Percentiles rank a stretch among this genome's conserved stretches.
These are phyloP conservation scores for Heliconius erato DNA, from an alignment of 2,888 invertebrate genomes.

Conservation along the genomic window DNA sequence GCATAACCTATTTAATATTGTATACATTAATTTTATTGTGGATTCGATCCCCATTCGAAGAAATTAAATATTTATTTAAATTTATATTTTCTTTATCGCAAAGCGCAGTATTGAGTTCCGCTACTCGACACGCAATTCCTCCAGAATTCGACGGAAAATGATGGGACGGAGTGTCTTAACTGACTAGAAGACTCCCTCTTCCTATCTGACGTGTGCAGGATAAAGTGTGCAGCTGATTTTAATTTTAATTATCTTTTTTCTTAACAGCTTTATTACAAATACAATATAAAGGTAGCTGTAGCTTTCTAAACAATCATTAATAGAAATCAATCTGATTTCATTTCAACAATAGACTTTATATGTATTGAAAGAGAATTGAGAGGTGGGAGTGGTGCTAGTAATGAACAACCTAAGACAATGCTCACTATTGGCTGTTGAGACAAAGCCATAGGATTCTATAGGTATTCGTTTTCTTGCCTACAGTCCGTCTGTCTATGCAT, in stretches of 20 bases:
- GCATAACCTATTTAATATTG: too few relatives aligned
- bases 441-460: slow-evolving; percentile 64
- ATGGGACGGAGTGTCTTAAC: too few relatives aligned
- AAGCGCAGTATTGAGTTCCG: too few relatives aligned
- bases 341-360: slow-evolving; percentile 44
- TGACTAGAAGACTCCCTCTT: too few relatives aligned
- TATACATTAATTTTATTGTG: too few relatives aligned
- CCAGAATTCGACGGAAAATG: too few relatives aligned
- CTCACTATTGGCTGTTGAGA: slow-evolving; percentile 60
- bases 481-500: not conserved
- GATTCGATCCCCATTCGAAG: too few relatives aligned
- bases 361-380: slow-evolving; percentile 39
- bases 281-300: not conserved
- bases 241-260: not conserved
- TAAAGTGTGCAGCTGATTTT: too few relatives aligned
- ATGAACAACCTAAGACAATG: slow-evolving; percentile 55
- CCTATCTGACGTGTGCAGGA: too few relatives aligned
- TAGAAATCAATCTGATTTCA: slow-evolving; percentile 19
- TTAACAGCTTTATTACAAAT: not conserved
- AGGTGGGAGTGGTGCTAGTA: slow-evolving; percentile 44
- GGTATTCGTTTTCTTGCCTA: slow-evolving; percentile 44
- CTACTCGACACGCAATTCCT: too few relatives aligned
- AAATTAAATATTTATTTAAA: too few relatives aligned
- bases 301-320: not conserved
- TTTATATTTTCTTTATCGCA: too few relatives aligned